Base-by-base conservation (phyloP, 2,797 vertebrate genomes). In the Triplophysa yarkandensis region DNA sequence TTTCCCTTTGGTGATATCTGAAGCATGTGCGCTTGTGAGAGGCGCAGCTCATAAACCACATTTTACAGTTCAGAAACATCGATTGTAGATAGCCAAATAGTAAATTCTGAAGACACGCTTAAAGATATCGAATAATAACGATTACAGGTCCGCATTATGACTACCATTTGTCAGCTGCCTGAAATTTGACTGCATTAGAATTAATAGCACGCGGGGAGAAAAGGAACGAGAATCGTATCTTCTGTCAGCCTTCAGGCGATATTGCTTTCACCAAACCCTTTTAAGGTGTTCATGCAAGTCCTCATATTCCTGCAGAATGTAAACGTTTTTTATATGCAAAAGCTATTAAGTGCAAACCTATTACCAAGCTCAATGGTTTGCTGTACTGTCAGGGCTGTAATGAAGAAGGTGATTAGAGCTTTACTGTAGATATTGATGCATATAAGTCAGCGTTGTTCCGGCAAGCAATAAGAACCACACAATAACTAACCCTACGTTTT, bases 391-490 rank as follows among this genome's bases (percentile, higher is more conserved):
- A 17, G 28, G 17, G 16, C 55, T 30, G 17, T 58, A 58, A 58
- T 58, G 32, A 39, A 27, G 43, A 23, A 23, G 50, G 23, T 52
- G 28, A 68, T 9, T 60, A 44, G 32, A 60, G 19, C 32, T 62
- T 32, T n/a, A 41, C 36, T 62, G 32, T 21, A 41, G 52, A 54
- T 54, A 34, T 62, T 21, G n/a, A 62, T 41, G 32, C 60, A 3
- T 62, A 39, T 36, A 62, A 36, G 34, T 21, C n/a, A 25, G 19
- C 19, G 4, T 11, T 39, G 64, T 32, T 50, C 73, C 46, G 64
- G 48, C 54, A 69, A 68, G 78, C 81, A 87, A 83, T 78, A 79
- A 81, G 70, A 85, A 68, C 70, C 76, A 78, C 82, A 68, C 30
- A 36, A 70, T 60, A 48, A 77, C 41, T 67, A 74, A 75, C 44